A percentile compares a stretch with the other conserved stretches of the same genome.
These are phyloP conservation scores for Drosophila ochracea DNA, from an alignment of 2,888 invertebrate genomes.

Conservation along the genomic window DNA sequence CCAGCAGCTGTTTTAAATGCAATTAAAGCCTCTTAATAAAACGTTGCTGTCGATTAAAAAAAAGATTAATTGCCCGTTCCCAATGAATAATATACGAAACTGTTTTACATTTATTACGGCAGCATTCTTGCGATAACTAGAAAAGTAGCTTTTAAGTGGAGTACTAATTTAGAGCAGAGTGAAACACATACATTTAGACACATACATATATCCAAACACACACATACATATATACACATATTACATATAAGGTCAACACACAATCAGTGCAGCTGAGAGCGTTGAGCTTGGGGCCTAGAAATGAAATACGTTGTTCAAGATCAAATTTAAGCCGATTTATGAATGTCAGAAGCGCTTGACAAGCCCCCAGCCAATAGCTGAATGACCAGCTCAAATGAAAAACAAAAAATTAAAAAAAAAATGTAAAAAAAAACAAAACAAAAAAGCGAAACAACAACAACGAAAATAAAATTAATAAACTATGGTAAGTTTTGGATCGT, in stretches of 20 bases:
- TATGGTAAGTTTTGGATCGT: slow-evolving; percentile 54
- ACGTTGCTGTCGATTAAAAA: background rate
- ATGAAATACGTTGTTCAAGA: slow-evolving; percentile 52
- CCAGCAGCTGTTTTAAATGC: background rate
- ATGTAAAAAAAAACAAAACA: slow-evolving; percentile 48
- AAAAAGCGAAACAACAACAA: slow-evolving; percentile 19
- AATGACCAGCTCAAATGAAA: slow-evolving; percentile 24
- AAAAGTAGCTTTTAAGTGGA: slow-evolving; percentile 1
- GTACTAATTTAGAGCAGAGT: slow-evolving; percentile 10
- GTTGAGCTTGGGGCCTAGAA: slow-evolving; percentile 8
- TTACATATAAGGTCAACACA: slow-evolving; percentile 20
- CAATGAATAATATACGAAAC: background rate
- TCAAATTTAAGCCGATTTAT: slow-evolving; percentile 80
- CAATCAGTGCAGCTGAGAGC: slow-evolving; percentile 12
- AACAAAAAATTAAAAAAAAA: slow-evolving; percentile 49
- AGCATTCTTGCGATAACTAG: slow-evolving; percentile 18
- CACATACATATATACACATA: background rate
- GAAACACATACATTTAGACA: background rate
- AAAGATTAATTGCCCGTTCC: background rate
- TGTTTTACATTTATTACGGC: slow-evolving; percentile 5
- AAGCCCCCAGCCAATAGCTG: slow-evolving; percentile 22
- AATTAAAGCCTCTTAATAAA: background rate
- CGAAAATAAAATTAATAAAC: slow-evolving; percentile 73
- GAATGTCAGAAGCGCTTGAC: slow-evolving; percentile 62
- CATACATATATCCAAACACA: background rate